A percentile compares a stretch with the other conserved stretches of the same genome.
phyloP scores from a whole-genome alignment of 2,113 vertebrate species.

The Megaleporinus macrocephalus region DNA sequence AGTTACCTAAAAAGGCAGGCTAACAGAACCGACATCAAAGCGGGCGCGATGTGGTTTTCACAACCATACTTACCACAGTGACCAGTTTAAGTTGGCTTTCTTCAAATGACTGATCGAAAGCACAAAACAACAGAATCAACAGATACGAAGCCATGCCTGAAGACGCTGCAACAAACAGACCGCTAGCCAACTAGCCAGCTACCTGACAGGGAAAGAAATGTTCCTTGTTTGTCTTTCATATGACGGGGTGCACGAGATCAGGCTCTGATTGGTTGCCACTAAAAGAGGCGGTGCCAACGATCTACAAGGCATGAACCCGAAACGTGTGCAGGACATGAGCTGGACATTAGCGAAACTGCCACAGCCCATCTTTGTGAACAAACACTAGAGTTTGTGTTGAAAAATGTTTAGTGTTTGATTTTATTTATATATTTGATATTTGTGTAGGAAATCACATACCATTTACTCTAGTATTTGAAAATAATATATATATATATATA shows the following conservation, averaged over 20 bases:
- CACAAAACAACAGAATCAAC: neutral
- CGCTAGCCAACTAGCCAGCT: neutral
- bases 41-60: neutral
- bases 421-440: too few species aligned
- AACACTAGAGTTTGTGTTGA: too few species aligned
- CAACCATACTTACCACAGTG: slow-evolving; percentile 48
- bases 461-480: too few species aligned
- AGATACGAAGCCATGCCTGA: slow-evolving; percentile 34
- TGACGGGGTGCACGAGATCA: neutral
- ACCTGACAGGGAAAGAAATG: neutral
- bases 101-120: slow-evolving; percentile 32
- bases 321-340: too few species aligned
- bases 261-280: neutral
- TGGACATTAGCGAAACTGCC: too few species aligned
- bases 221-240: neutral
- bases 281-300: neutral
- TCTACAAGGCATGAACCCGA: neutral
- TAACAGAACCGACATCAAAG: too few species aligned
- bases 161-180: neutral
- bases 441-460: too few species aligned
- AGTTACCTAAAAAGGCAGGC: neutral
- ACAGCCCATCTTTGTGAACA: too few species aligned
- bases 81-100: slow-evolving; percentile 43
- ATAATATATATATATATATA: too few species aligned
- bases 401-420: too few species aligned